phyloP scores from a whole-genome alignment of 2,113 vertebrate species.

The Leptocoma aspasia region DNA sequence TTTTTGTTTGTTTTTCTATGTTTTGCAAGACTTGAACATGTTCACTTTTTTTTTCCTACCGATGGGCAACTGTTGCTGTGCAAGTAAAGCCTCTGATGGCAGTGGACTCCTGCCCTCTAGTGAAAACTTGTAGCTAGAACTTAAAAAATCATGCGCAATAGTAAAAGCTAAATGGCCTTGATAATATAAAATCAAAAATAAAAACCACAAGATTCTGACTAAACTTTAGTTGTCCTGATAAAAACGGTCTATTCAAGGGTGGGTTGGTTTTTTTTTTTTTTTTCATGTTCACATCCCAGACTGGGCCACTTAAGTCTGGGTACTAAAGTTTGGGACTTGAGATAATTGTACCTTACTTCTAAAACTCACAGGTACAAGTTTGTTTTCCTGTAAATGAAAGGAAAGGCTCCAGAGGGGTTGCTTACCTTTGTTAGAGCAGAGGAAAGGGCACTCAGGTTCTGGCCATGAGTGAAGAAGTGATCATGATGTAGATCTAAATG shows the following conservation, averaged over 20 bases:
- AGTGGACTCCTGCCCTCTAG: slow-evolving; percentile 65
- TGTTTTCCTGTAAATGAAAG: background rate
- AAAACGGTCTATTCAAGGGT: background rate
- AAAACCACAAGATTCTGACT: background rate
- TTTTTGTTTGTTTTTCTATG: background rate
- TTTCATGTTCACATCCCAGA: background rate
- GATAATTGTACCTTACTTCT: background rate
- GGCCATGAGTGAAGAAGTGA: background rate
- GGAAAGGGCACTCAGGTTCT: background rate
- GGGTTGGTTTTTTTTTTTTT: background rate
- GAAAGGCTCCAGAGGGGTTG: background rate
- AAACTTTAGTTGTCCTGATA: background rate
- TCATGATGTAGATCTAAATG: background rate
- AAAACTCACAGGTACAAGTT: background rate
- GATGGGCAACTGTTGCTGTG: background rate
- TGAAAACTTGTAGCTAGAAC: slow-evolving; percentile 20
- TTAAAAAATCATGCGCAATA: background rate
- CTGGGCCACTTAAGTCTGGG: background rate
- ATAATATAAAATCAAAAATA: background rate
- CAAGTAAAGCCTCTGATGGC: background rate
- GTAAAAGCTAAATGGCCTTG: background rate
- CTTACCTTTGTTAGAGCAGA: background rate
- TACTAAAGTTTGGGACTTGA: background rate
- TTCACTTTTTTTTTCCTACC: background rate
- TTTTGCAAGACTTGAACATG: background rate